Evolutionary conservation across 2,888 invertebrate genomes (phyloP).

Genomic region (Acronicta psi): DNA sequence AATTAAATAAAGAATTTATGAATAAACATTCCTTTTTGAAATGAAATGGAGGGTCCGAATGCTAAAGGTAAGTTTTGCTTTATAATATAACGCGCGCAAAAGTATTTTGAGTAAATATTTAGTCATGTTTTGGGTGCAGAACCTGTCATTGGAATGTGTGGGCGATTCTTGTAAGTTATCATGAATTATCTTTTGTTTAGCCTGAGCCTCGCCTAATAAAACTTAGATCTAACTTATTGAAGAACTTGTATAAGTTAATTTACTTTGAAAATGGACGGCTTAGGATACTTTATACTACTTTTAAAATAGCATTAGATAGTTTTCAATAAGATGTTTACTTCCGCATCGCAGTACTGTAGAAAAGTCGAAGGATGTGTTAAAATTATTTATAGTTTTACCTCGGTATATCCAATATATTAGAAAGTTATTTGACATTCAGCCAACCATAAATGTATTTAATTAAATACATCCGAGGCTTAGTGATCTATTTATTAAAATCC

Average conservation of each 20-base stretch:
- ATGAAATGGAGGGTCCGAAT: slow-evolving; percentile 83
- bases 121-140: slow-evolving; percentile 65
- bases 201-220: slow-evolving; percentile 54
- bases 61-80: slow-evolving; percentile 69
- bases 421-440: slow-evolving; percentile 48
- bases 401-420: slow-evolving; percentile 29
- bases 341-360: slow-evolving; percentile 46
- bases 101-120: slow-evolving; percentile 32
- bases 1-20: slow-evolving; percentile 58
- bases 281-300: neutral
- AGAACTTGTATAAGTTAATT: neutral
- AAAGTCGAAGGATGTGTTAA: slow-evolving; percentile 53
- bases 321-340: slow-evolving; percentile 55
- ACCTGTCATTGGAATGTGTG: slow-evolving; percentile 78
- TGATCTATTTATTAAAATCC: slow-evolving; percentile 14
- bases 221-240: slow-evolving; percentile 33
- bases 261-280: neutral
- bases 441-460: neutral
- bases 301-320: slow-evolving; percentile 1
- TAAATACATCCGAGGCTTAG: neutral
- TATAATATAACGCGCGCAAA: slow-evolving; percentile 1
- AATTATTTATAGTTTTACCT: slow-evolving; percentile 21
- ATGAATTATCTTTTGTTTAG: slow-evolving; percentile 81
- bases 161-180: slow-evolving; percentile 78
- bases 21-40: slow-evolving; percentile 65